Base-by-base conservation (phyloP, 2,113 vertebrate species). In the Semnornis frantzii region DNA sequence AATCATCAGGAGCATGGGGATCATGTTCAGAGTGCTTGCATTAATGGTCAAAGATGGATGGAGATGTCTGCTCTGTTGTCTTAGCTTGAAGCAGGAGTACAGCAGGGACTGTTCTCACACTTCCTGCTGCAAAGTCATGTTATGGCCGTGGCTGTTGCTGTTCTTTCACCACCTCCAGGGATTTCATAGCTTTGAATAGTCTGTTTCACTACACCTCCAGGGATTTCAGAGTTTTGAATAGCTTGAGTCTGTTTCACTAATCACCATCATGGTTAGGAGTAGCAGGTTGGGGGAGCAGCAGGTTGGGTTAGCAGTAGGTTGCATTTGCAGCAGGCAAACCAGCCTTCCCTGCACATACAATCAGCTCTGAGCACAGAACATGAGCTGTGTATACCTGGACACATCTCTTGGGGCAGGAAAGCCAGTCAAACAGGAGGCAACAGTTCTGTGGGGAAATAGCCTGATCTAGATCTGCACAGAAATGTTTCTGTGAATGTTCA, bases 261-360 rank as follows among this genome's bases (percentile, higher is more conserved):
- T 37, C 48, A 30, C 23, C 44, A 34, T 16, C 31, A 10, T 3
- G 4, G 7, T 64, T 19, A 6, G 10, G 66, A 87, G 74, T 28
- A 65, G 31, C 39, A 66, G 28, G 16, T 5, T 8, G 28, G 33
- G 24, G n/a, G n/a, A 87, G 74, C 31, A 65, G 31, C 39, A 66
- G 28, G 16, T 5, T 8, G 28, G 33, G 24, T 64, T 33, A 55
- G 30, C 30, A 68, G 54, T 37, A 34, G 39, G 25, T 14, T 23
- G 14, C 6, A 19, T 62, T 80, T 69, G 31, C 57, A 73, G 48
- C 46, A 37, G 48, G 25, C 6, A 81, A 71, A 46, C 5, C 6
- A 25, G 6, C 19, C 19, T 72, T n/a, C 19, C 12, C 24, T 42
- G 82, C 34, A 30, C 6, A 2, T 6, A 14, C 0, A 0, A 9